phyloP scores from a whole-genome alignment of 53 echinoderm and acorn worm species.

The Antedon mediterranea region DNA sequence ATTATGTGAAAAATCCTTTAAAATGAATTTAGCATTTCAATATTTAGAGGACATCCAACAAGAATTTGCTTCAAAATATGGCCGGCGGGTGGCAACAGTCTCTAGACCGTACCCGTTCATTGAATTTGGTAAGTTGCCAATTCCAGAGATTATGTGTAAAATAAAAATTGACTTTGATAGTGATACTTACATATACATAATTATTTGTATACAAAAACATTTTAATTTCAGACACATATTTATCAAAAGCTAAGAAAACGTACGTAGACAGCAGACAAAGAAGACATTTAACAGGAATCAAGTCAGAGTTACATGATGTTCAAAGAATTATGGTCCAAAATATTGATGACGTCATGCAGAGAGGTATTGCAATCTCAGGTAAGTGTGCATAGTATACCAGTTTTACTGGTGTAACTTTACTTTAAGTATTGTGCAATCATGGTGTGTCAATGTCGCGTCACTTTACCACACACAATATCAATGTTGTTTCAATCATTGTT shows the following conservation, averaged over 20 bases:
- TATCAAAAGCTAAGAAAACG: conserved; percentile 84
- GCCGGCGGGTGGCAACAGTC: conserved; percentile 64
- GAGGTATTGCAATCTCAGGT: conserved; percentile 88
- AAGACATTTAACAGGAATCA: conserved; percentile 55
- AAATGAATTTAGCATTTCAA: conserved; percentile 63
- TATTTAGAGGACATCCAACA: conserved; percentile 88
- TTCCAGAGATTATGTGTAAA: no score
- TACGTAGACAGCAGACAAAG: conserved; percentile 77
- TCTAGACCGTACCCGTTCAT: conserved; percentile 90
- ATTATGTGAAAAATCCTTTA: conserved; percentile 77
- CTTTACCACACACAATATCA: no score
- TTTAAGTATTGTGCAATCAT: no score
- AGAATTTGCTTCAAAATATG: conserved; percentile 84
- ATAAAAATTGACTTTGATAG: background rate
- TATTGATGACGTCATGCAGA: conserved; percentile 98
- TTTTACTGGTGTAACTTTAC: no score
- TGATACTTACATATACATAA: no score
- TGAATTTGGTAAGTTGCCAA: conserved; percentile 93
- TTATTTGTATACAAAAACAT: background rate
- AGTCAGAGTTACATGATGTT: conserved; percentile 89
- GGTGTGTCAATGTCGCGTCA: no score
- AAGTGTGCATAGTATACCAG: no score
- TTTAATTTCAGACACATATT: conserved; percentile 56
- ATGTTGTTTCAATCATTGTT: no score
- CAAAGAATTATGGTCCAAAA: conserved; percentile 99